phyloP scores from a whole-genome alignment of 1,140 invertebrate species.

The Drosophila setifemur region DNA sequence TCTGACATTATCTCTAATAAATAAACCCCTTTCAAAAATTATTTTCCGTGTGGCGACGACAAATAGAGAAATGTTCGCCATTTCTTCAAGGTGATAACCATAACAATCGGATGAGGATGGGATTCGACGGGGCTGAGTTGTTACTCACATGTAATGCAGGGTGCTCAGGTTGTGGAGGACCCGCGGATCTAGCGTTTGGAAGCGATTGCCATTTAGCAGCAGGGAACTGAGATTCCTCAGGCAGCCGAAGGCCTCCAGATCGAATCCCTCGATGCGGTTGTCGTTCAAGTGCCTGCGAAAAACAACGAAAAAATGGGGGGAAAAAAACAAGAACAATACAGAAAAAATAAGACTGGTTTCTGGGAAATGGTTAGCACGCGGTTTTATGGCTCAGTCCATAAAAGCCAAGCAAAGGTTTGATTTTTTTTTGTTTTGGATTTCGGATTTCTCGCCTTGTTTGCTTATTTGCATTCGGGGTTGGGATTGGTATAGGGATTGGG shows the following conservation, averaged over 20 bases:
- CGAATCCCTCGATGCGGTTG: constrained; percentile 78
- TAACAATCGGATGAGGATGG: neutral
- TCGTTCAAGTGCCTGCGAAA: constrained; percentile 67
- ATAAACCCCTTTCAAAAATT: too few relatives aligned
- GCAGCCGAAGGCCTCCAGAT: constrained; percentile 77
- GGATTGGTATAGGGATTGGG: constrained; percentile 7
- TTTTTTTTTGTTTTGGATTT: neutral
- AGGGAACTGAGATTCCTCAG: constrained; percentile 70
- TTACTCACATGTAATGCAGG: constrained; percentile 83
- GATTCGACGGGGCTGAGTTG: neutral
- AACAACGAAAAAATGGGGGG: neutral
- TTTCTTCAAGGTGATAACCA: constrained; percentile 1
- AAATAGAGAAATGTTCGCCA: too few relatives aligned
- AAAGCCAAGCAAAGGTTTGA: constrained; percentile 26
- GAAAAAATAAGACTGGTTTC: too few relatives aligned
- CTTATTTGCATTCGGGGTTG: constrained; percentile 50
- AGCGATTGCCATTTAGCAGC: constrained; percentile 80
- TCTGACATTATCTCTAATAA: too few relatives aligned
- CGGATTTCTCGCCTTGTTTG: neutral
- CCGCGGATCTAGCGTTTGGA: constrained; percentile 80
- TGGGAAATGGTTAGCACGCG: constrained; percentile 22
- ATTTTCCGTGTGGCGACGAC: too few relatives aligned
- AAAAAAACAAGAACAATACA: neutral
- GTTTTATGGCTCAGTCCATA: constrained; percentile 27
- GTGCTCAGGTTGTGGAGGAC: constrained; percentile 82